phyloP scores from a whole-genome alignment of 2,113 vertebrate species.

The Alethe diademata region DNA sequence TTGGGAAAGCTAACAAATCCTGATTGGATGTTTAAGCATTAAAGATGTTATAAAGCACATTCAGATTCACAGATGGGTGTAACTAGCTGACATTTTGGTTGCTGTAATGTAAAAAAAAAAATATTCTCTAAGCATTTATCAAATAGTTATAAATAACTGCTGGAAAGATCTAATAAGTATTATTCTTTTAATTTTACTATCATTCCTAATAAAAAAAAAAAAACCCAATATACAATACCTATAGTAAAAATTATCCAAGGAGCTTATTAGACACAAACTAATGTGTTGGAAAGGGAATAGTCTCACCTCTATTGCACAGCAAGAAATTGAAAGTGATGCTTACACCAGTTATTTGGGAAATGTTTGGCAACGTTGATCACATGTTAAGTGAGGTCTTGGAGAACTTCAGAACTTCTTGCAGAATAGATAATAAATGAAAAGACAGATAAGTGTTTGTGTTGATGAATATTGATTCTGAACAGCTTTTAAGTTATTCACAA shows the following conservation, averaged over 20 bases:
- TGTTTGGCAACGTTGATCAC: not conserved
- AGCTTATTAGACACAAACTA: not conserved
- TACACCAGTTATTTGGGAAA: not conserved
- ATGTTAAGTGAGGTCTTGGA: not conserved
- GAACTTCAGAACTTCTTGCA: not conserved
- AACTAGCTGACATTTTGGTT: not conserved
- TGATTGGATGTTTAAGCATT: not conserved
- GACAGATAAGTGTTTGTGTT: not conserved
- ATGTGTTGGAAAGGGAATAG: not conserved
- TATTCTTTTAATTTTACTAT: not conserved
- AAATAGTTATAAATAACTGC: not conserved
- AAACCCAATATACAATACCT: not conserved
- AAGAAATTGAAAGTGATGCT: not conserved
- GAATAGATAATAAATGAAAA: not conserved
- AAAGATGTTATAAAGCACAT: not conserved
- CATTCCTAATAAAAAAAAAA: not conserved
- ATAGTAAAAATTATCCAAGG: not conserved
- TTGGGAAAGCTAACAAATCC: not conserved
- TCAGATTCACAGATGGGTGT: not conserved
- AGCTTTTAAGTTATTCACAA: not conserved
- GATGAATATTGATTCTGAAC: not conserved
- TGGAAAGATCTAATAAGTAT: not conserved
- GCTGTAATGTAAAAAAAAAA: not conserved
- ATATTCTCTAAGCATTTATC: not conserved
- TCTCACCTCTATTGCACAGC: not conserved